Base-by-base conservation (phyloP, 2,113 vertebrate genomes). In the Scopus umbretta region DNA sequence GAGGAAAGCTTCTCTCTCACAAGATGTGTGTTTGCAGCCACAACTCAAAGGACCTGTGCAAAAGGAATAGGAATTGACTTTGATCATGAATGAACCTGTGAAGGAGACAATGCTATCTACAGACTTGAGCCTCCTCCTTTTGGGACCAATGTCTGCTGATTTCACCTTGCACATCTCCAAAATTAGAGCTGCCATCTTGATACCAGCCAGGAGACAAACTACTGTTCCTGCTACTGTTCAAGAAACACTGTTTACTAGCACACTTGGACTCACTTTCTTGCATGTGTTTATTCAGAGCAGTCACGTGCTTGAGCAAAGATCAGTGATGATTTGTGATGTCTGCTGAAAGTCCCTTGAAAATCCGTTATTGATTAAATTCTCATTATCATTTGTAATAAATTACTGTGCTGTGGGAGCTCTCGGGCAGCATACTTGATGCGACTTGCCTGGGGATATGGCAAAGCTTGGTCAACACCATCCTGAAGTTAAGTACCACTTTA, bases 321-420 rank as follows among this genome's bases (percentile, higher is more conserved):
- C 94, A 92, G 47, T 50, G 49, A 14, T 80, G 34, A 74, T 67
- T 85, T 87, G 21, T 45, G 29, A 58, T 81, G 59, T 67, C 76
- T 86, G 70, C 43, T 84, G 72, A 70, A 87, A 59, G 1, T 6
- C 7, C 23, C 49, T 25, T 65, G 32, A 88, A 91, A 92, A 91
- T 70, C 74, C 66, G 58, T 95, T 92, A 90, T 75, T 90, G 85
- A 95, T 90, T 92, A 85, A 78, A 89, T 92, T 87, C 73, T 92
- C 9, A 1, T 94, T 74, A 72, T 80, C 3, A 3, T 59, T 82
- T 80, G 56, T 45, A 50, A 80, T 40, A 84, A 36, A 52, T 90
- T 29, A n/a, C n/a, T 83, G 55, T 88, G 38, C 80, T 76, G 21
- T 22, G 62, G 43, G 13, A 75, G 17, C n/a, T 89, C 52, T 61